Conservation (phyloP, 1,140 invertebrate species). For the Drosophila jambulina region DNA sequence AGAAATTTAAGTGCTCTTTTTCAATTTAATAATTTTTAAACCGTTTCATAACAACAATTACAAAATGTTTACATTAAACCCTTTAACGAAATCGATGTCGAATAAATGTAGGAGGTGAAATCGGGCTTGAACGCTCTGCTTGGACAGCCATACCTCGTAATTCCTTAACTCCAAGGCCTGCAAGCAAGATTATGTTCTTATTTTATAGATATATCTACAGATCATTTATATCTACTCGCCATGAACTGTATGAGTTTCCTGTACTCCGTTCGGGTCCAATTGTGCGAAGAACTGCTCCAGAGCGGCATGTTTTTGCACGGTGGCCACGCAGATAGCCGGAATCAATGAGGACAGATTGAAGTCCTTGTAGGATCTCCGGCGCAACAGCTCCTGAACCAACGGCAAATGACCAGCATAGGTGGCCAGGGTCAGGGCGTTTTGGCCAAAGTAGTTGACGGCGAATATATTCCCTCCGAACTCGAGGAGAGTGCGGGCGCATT, state of each 20-base stretch:
- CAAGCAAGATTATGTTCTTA: not conserved
- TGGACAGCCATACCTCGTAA: constrained; percentile 39
- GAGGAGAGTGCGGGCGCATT: constrained; percentile 59
- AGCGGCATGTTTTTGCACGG: constrained; percentile 45
- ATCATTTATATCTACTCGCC: constrained; percentile 32
- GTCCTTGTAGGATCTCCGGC: constrained; percentile 66
- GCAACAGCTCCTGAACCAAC: constrained; percentile 65
- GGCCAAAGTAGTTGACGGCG: constrained; percentile 76
- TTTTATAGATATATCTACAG: no score
- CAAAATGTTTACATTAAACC: not conserved
- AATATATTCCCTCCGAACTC: constrained; percentile 64
- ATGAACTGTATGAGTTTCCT: constrained; percentile 69
- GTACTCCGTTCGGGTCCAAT: constrained; percentile 39
- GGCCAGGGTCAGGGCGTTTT: constrained; percentile 78
- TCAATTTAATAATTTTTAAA: not conserved
- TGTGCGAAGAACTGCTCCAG: constrained; percentile 56
- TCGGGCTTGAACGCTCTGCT: not conserved
- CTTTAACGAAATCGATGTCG: constrained; percentile 6
- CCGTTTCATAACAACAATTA: not conserved
- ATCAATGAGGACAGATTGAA: constrained; percentile 78
- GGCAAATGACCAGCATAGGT: constrained; percentile 58
- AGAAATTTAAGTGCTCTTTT: no score
- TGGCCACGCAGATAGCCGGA: constrained; percentile 74
- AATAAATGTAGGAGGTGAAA: constrained; percentile 10
- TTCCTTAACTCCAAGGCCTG: constrained; percentile 58